A percentile compares a stretch with the other conserved stretches of the same genome.
phyloP scores from a whole-genome alignment of 2,113 vertebrate genomes.

The Syngnathus typhle region DNA sequence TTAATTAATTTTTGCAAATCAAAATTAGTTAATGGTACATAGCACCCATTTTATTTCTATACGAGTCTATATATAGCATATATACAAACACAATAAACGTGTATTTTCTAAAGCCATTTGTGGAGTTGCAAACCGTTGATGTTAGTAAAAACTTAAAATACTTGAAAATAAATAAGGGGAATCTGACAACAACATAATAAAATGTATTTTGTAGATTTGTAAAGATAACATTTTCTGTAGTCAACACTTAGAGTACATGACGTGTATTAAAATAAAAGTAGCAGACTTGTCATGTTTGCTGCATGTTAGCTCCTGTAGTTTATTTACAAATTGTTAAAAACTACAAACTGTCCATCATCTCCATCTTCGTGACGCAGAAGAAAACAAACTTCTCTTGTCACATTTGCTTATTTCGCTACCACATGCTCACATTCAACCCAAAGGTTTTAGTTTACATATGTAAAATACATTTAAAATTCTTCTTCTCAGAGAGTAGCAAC shows the following conservation, averaged over 20 bases:
- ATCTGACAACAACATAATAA: neutral
- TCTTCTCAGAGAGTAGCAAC: slow-evolving; percentile 77
- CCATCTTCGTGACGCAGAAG: slow-evolving; percentile 42
- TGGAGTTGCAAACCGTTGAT: slow-evolving; percentile 54
- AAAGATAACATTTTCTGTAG: neutral
- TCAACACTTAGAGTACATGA: neutral
- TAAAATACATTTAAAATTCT: slow-evolving; percentile 98
- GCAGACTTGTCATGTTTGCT: slow-evolving; percentile 23
- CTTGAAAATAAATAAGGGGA: slow-evolving; percentile 14
- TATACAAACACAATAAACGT: too few relatives aligned
- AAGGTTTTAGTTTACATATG: slow-evolving; percentile 99
- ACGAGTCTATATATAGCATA: neutral
- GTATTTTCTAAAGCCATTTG: slow-evolving; percentile 7
- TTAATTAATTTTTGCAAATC: too few relatives aligned
- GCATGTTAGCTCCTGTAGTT: slow-evolving; percentile 47
- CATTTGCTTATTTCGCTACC: slow-evolving; percentile 71
- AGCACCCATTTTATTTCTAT: neutral
- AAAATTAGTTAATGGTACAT: neutral
- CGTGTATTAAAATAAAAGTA: slow-evolving; percentile 22
- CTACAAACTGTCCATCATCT: slow-evolving; percentile 55
- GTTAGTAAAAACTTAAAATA: slow-evolving; percentile 67
- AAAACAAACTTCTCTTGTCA: slow-evolving; percentile 47
- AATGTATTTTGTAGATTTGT: neutral
- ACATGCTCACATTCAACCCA: slow-evolving; percentile 85
- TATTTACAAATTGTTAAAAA: slow-evolving; percentile 70